Evolutionary conservation across 2,888 invertebrate species (phyloP), one percentile per base, ranked within the genome.

Genomic region (Lumbricus terrestris): DNA sequence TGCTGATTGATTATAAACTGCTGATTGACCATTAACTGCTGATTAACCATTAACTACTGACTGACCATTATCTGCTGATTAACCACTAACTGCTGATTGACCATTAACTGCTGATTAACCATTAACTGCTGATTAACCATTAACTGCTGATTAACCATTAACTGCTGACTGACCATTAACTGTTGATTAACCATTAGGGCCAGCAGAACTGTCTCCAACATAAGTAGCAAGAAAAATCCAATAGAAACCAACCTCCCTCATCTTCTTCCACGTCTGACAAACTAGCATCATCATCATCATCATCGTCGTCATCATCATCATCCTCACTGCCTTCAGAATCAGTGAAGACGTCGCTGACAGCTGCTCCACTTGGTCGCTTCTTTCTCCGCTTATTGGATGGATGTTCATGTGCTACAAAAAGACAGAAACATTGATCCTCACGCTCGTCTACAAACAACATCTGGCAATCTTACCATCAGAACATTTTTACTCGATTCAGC

Each of bases 221-320:
- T 54, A 54, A 54, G 4, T 23, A 38, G 4, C 3, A 33, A 33
- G 8, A 88, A 38, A 29, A 23, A 34, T 33, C 0, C 23, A 11
- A 23, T 29, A 15, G 11, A 88, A 38, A 37, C 35, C 29, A 20
- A 88, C 38, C 88, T 38, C 38, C 88, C 23, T 88, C 88, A 88
- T 88, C 88, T 38, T 88, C 88, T 0, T 88, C 88, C 11, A 38
- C 15, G 29, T 88, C 88, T 29, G 35, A 37, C 23, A 38, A 29
- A 88, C 38, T 38, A 33, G 29, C 88, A 88, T 88, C 88, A 34
- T 88, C 88, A 88, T 88, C 88, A 13, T 88, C 88, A 88, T 88
- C 88, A 13, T 88, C 88, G 29, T 85, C 85, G 23, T 85, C 85
- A 34, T 88, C 88, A n/a, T 85, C 88, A 88, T 33, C 33, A 29